Percentiles rank a stretch among this genome's conserved stretches.
These are phyloP conservation scores for Coenobita brevimanus DNA, from an alignment of 1,140 invertebrate species.

Conservation along the genomic window DNA sequence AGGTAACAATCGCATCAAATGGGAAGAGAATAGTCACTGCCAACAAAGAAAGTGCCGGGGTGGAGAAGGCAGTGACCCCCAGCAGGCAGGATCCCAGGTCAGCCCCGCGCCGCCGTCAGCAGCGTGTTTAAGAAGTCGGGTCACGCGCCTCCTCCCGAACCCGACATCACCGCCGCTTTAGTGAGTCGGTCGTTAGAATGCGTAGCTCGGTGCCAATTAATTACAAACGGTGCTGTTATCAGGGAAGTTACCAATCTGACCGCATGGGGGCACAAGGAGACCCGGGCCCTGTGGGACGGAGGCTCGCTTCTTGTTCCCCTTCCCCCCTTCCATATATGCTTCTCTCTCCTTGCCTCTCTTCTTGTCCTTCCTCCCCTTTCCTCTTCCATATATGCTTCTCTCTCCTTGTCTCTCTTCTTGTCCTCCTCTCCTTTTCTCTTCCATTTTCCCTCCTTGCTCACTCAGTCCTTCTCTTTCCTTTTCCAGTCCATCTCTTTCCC, in stretches of 20 bases:
- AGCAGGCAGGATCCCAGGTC: too few relatives aligned
- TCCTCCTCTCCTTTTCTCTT: constrained; percentile 13
- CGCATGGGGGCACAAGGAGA: background rate
- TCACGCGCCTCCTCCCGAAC: constrained; percentile 40
- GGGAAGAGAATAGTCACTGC: too few relatives aligned
- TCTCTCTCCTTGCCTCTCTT: background rate
- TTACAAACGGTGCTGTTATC: constrained; percentile 66
- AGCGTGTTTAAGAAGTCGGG: constrained; percentile 12
- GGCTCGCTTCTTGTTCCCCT: background rate
- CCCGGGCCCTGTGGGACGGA: background rate
- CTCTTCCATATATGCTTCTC: background rate
- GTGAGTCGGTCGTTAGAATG: constrained; percentile 56
- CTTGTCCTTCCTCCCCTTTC: background rate
- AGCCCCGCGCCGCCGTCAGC: background rate
- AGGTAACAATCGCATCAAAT: too few relatives aligned
- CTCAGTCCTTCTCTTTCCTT: background rate
- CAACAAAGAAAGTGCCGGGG: background rate
- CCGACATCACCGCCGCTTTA: constrained; percentile 58
- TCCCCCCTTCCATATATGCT: background rate
- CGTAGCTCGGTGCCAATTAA: constrained; percentile 58
- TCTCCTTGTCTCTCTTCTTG: background rate
- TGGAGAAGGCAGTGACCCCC: background rate
- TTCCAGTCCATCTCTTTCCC: too few relatives aligned
- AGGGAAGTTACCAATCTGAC: constrained; percentile 61
- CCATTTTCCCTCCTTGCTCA: background rate